Base-by-base conservation (phyloP, 2,797 vertebrate species). In the Sebastes melanostomus region DNA sequence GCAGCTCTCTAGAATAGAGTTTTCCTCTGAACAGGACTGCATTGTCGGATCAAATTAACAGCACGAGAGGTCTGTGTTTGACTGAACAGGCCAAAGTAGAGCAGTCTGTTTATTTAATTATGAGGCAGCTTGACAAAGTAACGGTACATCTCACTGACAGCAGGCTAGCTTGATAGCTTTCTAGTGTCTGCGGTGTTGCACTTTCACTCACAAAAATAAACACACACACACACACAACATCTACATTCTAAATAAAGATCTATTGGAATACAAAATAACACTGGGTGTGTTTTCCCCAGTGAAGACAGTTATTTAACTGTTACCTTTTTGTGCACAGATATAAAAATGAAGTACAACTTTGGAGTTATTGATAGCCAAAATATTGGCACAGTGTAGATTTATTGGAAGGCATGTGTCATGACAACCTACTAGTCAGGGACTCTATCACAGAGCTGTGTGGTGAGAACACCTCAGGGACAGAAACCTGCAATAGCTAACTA, bases 221-320 rank as follows among this genome's bases (percentile, higher is more conserved):
- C 71, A 69, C 67, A 75, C 67, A 66, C 34, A 34, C 69, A 61
- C 38, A 42, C 52, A 65, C 68, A 70, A 58, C 55, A 29, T 81
- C 86, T 84, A 66, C 78, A 61, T 78, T 91, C 88, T 90, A 91
- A 88, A 91, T 88, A 85, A 91, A 92, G 84, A 89, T 90, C 80
- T 83, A 7, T 88, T 86, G 36, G 77, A 91, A 85, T 66, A 75
- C 46, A 80, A 89, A 90, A 82, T 80, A 88, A 82, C 84, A 74
- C 76, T 61, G 55, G 36, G n/a, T 77, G 62, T 52, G 10, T 77
- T 84, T 76, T 75, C 82, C 79, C 72, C 54, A 56, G 78, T 80
- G 75, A 77, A 76, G 52, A 77, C 32, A 36, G 58, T 69, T 68
- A 46, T 71, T 83, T 80, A 78, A 72, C 58, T 75, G 30, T 56